Base-by-base conservation (phyloP, 2,113 vertebrate genomes). In the Pachycephala philippinensis region DNA sequence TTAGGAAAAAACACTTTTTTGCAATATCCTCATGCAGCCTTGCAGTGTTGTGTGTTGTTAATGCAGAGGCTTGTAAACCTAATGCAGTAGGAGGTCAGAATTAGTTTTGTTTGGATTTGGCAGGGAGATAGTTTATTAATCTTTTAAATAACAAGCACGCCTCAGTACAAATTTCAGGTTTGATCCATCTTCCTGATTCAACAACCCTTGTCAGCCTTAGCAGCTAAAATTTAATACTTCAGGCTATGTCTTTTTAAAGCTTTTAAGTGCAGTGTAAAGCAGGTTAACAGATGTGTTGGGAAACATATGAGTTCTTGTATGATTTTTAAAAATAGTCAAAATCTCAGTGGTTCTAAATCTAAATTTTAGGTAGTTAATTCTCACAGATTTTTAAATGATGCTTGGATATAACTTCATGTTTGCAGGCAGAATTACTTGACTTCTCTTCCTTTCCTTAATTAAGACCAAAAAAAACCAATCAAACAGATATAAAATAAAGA, bases 401-500 rank as follows among this genome's bases (percentile, higher is more conserved):
- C 22, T 57, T 72, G 37, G 42, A 7, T 53, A 68, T 69, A 65
- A 53, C 21, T 84, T 84, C 7, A 11, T 85, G 11, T 56, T 74
- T 65, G 11, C 60, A 80, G 44, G 35, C 33, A 71, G 15, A 63
- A 52, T 91, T 76, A 49, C 7, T 65, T 80, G 27, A 77, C 56
- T 74, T 92, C n/a, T 92, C 28, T 84, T 47, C 24, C 13, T 85
- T 17, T 70, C 24, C 49, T 86, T 93, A 96, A 93, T 93, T 95
- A 92, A 93, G 60, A 93, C 17, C 15, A 47, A 44, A 90, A 44
- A 90, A 39, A 11, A 0, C 1, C 20, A 31, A 60, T 88, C 37
- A 56, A 75, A 80, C 31, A 66, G 22, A 78, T 66, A 60, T 45
- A 64, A 92, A 90, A 77, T 31, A 89, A 87, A 88, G 39, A 81